Base-by-base conservation (phyloP, 2,888 invertebrate genomes). In the Sminthurides aquaticus region DNA sequence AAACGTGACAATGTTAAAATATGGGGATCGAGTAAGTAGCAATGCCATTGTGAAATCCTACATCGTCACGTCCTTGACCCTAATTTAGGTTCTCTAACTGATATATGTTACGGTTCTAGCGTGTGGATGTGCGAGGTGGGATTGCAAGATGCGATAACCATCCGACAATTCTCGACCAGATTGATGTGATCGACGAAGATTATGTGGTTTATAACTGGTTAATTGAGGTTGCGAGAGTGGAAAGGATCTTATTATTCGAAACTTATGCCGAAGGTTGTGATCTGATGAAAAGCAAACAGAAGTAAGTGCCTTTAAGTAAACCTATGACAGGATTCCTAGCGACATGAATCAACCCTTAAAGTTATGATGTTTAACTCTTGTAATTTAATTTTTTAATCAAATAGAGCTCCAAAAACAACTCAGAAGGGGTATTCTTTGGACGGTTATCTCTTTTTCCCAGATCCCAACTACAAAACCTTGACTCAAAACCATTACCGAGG, bases 151-250 rank as follows among this genome's bases (percentile, higher is more conserved):
- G 2, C 24, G 22, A 22, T 18, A 28, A 24, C 1, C n/a, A 49
- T 43, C 60, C 60, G 5, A 60, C 67, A 11, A 25, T 67, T 25
- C 57, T 67, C 2, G 61, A 64, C 24, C 25, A 48, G 3, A 27
- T 67, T 43, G 67, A 67, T 1, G 64, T 64, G n/a, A 25, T 49
- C 2, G 60, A 64, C 34, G 28, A 64, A 3, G 64, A 67, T 48
- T 22, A 55, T 18, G 52, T 59, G 1, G 64, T 67, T 25, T 59
- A 60, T n/a, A 67, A 67, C 54, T 67, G 67, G 67, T 3, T 67
- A 1, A 29, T 62, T n/a, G 61, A 67, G 28, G n/a, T 48, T 3
- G 26, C 29, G 26, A 25, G 54, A 1, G 60, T 61, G 1, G 67
- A 67, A 52, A 18, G 57, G 20, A 61, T 67, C 22, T 34, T 67